These are phyloP conservation scores for Lipophrys pholis DNA, from an alignment of 2,113 vertebrate species.

Conservation along the genomic window DNA sequence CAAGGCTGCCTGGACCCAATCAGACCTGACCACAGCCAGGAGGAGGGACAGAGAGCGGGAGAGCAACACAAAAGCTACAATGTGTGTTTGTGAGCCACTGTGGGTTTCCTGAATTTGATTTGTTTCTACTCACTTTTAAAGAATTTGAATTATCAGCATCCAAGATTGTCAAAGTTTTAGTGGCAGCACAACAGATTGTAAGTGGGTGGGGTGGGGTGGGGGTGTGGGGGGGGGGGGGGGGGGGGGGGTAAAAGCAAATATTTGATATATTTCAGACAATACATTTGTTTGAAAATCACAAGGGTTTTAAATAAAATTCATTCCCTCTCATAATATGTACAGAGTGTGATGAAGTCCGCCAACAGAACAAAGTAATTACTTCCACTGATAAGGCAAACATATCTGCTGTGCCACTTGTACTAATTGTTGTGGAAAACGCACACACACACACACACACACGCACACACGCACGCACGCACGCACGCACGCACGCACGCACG, in stretches of 20 bases:
- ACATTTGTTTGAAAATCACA: conserved; percentile 17
- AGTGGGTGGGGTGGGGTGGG: not conserved
- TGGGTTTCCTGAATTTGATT: conserved; percentile 6
- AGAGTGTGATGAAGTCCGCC: conserved; percentile 23
- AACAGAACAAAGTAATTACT: conserved; percentile 54
- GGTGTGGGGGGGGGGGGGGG: not conserved
- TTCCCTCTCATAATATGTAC: conserved; percentile 26
- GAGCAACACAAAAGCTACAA: not conserved
- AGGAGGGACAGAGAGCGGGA: not conserved
- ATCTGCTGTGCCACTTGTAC: conserved; percentile 57
- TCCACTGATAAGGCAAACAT: conserved; percentile 54
- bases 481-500: conserved; percentile 35
- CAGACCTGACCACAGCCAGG: conserved; percentile 49
- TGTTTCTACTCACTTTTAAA: not conserved
- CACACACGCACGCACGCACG: conserved; percentile 3
- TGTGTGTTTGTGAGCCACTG: not conserved
- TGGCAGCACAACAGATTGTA: not conserved
- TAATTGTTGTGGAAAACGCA: conserved; percentile 57
- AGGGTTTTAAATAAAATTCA: not conserved
- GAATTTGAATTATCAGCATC: not conserved
- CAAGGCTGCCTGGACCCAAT: conserved; percentile 66
- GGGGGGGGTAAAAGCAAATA: not conserved
- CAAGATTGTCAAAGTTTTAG: conserved; percentile 2
- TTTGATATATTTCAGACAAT: conserved; percentile 5
- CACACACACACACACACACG: conserved; percentile 41